phyloP scores from a whole-genome alignment of 2,113 vertebrate genomes.

The Lycocorax pyrrhopterus region DNA sequence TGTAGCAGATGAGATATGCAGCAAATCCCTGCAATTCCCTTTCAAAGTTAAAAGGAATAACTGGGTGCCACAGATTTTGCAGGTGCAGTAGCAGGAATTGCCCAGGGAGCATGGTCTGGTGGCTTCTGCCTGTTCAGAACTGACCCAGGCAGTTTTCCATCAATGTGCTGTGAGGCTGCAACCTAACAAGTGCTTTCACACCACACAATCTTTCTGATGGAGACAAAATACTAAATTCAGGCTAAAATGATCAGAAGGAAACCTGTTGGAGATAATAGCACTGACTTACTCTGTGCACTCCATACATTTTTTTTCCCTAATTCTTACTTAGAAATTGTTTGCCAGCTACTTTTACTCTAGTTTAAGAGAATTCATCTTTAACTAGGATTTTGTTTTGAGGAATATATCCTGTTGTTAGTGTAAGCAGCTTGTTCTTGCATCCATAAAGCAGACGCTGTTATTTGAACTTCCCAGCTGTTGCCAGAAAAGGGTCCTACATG shows the following conservation, averaged over 20 bases:
- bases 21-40: not conserved
- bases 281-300: not conserved
- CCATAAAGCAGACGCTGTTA: not conserved
- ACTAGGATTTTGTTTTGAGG: not conserved
- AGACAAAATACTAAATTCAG: not conserved
- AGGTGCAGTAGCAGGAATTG: not conserved
- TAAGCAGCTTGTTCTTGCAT: not conserved
- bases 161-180: not conserved
- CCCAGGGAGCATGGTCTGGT: fast-evolving
- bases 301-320: not conserved
- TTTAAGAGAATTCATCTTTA: not conserved
- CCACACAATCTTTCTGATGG: not conserved
- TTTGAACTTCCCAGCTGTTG: not conserved
- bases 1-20: fast-evolving
- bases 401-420: not conserved
- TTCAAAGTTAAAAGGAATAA: not conserved
- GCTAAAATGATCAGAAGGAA: not conserved
- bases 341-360: not conserved
- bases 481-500: not conserved
- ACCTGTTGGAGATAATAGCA: not conserved
- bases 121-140: not conserved
- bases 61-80: not conserved
- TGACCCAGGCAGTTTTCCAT: not conserved
- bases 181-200: not conserved
- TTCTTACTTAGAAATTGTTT: not conserved